Evolutionary conservation across 2,888 invertebrate species (phyloP), one percentile per base, ranked within the genome.

Genomic region (Andrena flavipes): DNA sequence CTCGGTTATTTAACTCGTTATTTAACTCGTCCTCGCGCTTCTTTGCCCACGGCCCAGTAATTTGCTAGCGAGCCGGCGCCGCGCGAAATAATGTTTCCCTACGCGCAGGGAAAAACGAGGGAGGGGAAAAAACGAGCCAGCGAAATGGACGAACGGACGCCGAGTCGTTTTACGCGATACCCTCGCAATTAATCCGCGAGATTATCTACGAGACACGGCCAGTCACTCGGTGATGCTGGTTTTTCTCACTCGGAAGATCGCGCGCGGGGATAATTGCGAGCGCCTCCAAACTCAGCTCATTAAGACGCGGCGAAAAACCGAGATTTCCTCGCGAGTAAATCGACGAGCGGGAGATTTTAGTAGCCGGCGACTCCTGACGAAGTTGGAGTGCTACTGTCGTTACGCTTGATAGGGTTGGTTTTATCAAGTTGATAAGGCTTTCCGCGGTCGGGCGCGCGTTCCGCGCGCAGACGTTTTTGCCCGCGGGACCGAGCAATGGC

Each of bases 1-100:
- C 60, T 35, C 51, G 51, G 10, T 62, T 76, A 72, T 64, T 73
- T 64, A 64, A 20, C 76, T 42, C 76, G 76, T 64, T 64, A 59
- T 73, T 72, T 64, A 64, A 73, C 48, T 30, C 56, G 76, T 76
- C 49, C 54, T 23, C 42, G 51, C 20, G n/a, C 13, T 10, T 54
- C 64, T 65, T 73, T 35, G 8, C 33, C 2, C 48, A 1, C n/a
- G n/a, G 10, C n/a, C 3, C 2, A 2, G 76, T 65, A 64, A 64
- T 64, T 73, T 65, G 20, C 76, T n/a, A 69, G 69, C 26, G 33
- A 23, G 33, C 16, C 20, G 68, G 69, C 69, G 59, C 59, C 54
- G 26, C 35, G 30, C 8, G 35, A 62, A 75, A 62, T 60, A 59
- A 73, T 4, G 13, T 54, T 48, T 3, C 29, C 33, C 20, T 13